A percentile compares a stretch with the other conserved stretches of the same genome.
phyloP scores from a whole-genome alignment of 2,797 vertebrate genomes.

The Alosa sapidissima region DNA sequence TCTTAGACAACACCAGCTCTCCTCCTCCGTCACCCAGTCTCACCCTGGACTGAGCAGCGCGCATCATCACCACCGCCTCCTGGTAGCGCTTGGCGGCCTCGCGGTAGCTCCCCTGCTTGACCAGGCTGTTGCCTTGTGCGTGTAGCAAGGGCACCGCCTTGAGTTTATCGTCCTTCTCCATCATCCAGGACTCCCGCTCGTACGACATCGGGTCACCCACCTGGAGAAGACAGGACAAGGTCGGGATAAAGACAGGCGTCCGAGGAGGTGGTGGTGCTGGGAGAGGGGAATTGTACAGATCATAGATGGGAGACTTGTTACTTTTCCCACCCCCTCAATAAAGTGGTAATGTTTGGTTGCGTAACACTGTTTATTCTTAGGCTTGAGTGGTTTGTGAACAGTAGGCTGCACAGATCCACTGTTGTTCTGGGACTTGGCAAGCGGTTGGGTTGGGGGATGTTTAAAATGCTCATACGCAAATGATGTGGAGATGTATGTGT shows the following conservation, averaged over 20 bases:
- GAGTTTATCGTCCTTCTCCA: constrained; percentile 88
- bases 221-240: constrained; percentile 59
- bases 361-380: constrained; percentile 46
- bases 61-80: constrained; percentile 85
- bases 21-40: constrained; percentile 37
- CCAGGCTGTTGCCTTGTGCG: constrained; percentile 81
- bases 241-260: not conserved
- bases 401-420: constrained; percentile 43
- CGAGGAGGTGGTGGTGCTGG: not conserved
- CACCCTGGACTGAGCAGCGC: constrained; percentile 85
- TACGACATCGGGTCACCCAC: constrained; percentile 83
- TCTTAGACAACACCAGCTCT: not conserved
- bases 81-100: constrained; percentile 83
- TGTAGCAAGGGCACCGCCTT: constrained; percentile 77
- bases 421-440: constrained; percentile 41
- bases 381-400: constrained; percentile 43
- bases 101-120: constrained; percentile 73
- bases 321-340: constrained; percentile 41
- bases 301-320: constrained; percentile 35
- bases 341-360: constrained; percentile 36
- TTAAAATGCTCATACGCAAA: constrained; percentile 12
- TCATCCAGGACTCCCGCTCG: constrained; percentile 86
- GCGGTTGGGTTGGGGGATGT: constrained; percentile 27
- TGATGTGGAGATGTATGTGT: not conserved
- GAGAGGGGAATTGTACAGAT: not conserved